phyloP scores from a whole-genome alignment of 2,113 vertebrate species.

The Scytalopus superciliaris region DNA sequence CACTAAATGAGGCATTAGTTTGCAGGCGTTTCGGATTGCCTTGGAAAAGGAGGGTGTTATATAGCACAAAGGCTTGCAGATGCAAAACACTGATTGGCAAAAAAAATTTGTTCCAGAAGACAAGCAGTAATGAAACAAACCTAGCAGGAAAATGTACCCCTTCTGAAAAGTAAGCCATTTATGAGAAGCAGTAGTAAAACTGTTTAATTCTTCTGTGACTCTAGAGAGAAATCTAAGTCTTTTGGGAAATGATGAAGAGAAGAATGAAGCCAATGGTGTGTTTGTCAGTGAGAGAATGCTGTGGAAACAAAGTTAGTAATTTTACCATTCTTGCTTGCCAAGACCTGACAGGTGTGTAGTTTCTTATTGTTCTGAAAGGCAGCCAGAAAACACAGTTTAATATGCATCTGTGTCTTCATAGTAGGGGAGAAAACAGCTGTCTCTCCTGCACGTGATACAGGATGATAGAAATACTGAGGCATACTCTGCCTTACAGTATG shows the following conservation, averaged over 20 bases:
- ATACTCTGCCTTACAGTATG: neutral
- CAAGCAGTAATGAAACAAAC: conserved; percentile 45
- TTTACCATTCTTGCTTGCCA: conserved; percentile 65
- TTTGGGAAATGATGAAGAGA: conserved; percentile 69
- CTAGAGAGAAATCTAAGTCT: conserved; percentile 68
- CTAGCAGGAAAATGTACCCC: conserved; percentile 60
- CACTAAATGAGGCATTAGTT: conserved; percentile 71
- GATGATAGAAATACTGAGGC: conserved; percentile 50
- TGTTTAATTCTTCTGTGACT: conserved; percentile 67
- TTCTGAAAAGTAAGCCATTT: conserved; percentile 67
- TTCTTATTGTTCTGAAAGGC: conserved; percentile 75
- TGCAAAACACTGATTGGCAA: conserved; percentile 39
- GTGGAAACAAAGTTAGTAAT: conserved; percentile 69
- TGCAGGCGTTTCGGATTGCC: conserved; percentile 52
- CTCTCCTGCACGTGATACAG: conserved; percentile 41
- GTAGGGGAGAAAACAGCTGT: conserved; percentile 73
- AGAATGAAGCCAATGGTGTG: conserved; percentile 54
- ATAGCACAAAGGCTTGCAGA: conserved; percentile 65
- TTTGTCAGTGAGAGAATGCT: conserved; percentile 66
- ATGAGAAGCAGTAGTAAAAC: conserved; percentile 71
- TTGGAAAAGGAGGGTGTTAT: conserved; percentile 56
- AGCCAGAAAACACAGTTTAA: conserved; percentile 70
- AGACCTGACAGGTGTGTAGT: conserved; percentile 75
- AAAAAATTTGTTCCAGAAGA: neutral
- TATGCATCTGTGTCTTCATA: conserved; percentile 61